These are phyloP conservation scores for Agapornis roseicollis DNA, from an alignment of 2,113 vertebrate genomes.

Conservation along the genomic window DNA sequence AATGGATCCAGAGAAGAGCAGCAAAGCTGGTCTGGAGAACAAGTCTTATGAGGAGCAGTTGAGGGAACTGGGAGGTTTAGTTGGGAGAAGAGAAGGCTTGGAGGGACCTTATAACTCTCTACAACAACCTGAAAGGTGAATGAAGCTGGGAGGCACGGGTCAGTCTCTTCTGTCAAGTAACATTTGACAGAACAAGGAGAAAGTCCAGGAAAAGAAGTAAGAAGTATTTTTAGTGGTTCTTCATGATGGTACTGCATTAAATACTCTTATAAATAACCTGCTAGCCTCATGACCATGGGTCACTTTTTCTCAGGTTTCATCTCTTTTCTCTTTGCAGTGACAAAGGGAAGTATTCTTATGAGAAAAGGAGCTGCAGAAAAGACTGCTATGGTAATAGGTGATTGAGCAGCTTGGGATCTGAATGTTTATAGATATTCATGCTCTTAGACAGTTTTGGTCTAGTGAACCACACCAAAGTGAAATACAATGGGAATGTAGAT, in stretches of 20 bases:
- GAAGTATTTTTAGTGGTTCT: not conserved
- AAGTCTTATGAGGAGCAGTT: not conserved
- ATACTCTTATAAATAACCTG: not conserved
- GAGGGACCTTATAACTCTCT: not conserved
- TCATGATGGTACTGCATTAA: not conserved
- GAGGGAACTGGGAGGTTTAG: not conserved
- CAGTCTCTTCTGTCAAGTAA: not conserved
- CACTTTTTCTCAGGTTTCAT: not conserved
- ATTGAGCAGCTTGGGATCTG: not conserved
- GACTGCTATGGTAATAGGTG: not conserved
- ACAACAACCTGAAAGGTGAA: not conserved
- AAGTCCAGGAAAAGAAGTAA: not conserved
- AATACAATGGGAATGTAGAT: not conserved
- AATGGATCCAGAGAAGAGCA: not conserved
- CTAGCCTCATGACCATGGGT: not conserved
- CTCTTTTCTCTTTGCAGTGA: not conserved
- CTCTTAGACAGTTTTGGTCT: not conserved
- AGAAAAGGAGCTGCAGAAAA: not conserved
- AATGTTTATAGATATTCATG: not conserved
- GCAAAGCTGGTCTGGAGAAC: not conserved
- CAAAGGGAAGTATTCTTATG: not conserved
- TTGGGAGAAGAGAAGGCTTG: not conserved
- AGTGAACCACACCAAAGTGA: not conserved
- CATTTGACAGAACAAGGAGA: not conserved
- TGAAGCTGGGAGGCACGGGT: not conserved